These are phyloP conservation scores for Raja brachyura DNA, from an alignment of 2,113 vertebrate genomes.

Conservation along the genomic window DNA sequence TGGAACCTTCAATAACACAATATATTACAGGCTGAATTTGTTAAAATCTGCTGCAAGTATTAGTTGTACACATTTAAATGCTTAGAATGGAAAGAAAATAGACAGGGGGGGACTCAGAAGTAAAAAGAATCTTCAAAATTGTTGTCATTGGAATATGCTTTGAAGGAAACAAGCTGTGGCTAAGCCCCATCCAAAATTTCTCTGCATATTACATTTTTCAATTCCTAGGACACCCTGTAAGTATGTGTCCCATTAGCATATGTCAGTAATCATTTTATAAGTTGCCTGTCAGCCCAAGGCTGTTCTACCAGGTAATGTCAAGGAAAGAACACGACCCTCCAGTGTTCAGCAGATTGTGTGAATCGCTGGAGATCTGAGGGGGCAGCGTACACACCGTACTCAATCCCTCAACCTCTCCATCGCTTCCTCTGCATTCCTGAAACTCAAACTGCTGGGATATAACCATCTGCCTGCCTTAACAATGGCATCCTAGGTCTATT, in stretches of 20 bases:
- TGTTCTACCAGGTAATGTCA: constrained; percentile 45
- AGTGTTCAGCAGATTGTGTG: constrained; percentile 57
- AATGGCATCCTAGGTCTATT: not conserved
- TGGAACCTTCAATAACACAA: not conserved
- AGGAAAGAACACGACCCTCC: constrained; percentile 51
- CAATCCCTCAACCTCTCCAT: constrained; percentile 44
- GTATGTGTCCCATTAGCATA: constrained; percentile 52
- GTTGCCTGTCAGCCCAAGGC: constrained; percentile 47
- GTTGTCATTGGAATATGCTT: constrained; percentile 34
- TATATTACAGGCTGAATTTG: constrained; percentile 3
- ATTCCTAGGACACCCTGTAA: constrained; percentile 45
- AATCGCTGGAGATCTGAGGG: constrained; percentile 65
- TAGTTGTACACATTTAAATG: not conserved
- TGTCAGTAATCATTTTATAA: constrained; percentile 56
- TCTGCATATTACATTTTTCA: constrained; percentile 36
- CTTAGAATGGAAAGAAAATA: not conserved
- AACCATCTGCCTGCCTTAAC: constrained; percentile 26
- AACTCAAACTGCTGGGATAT: not conserved
- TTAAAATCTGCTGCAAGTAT: not conserved
- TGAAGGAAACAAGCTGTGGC: constrained; percentile 31
- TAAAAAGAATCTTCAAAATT: constrained; percentile 20
- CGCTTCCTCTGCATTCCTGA: not conserved
- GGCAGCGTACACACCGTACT: constrained; percentile 45
- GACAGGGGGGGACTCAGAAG: not conserved
- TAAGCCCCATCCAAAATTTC: constrained; percentile 28